Conservation (phyloP, 2,797 vertebrate species). For the Serranus cabrilla region DNA sequence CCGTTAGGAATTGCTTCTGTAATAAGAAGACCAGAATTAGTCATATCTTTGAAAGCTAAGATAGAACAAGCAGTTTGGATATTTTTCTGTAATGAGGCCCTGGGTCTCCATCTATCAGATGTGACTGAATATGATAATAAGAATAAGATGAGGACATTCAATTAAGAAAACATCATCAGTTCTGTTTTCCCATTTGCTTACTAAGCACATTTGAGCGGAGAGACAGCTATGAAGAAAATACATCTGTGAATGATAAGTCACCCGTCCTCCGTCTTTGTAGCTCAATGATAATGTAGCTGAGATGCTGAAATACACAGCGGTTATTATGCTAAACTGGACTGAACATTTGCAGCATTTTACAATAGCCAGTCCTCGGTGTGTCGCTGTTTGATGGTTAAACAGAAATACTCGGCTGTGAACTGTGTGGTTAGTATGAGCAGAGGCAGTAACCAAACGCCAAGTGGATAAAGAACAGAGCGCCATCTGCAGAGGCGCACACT, state of each 20-base stretch:
- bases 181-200: conserved; percentile 47
- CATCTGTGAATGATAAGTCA: conserved; percentile 45
- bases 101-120: conserved; percentile 35
- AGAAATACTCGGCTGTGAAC: conserved; percentile 30
- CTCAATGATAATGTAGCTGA: conserved; percentile 22
- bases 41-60: neutral
- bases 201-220: conserved; percentile 36
- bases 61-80: neutral
- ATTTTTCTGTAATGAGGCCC: neutral
- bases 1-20: conserved; percentile 1
- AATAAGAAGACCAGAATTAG: neutral
- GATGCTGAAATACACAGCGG: conserved; percentile 23
- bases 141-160: conserved; percentile 51
- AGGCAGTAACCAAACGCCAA: conserved; percentile 35
- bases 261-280: conserved; percentile 9
- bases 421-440: conserved; percentile 34
- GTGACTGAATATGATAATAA: conserved; percentile 50
- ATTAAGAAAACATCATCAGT: conserved; percentile 59
- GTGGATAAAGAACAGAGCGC: conserved; percentile 37
- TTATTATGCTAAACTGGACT: conserved; percentile 18
- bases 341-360: conserved; percentile 22
- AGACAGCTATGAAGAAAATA: conserved; percentile 41
- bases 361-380: conserved; percentile 14
- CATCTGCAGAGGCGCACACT: conserved; percentile 50
- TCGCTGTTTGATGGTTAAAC: conserved; percentile 26